These are phyloP conservation scores for Oxyteleia sp. DNA, from an alignment of 2,888 invertebrate genomes.

Conservation along the genomic window DNA sequence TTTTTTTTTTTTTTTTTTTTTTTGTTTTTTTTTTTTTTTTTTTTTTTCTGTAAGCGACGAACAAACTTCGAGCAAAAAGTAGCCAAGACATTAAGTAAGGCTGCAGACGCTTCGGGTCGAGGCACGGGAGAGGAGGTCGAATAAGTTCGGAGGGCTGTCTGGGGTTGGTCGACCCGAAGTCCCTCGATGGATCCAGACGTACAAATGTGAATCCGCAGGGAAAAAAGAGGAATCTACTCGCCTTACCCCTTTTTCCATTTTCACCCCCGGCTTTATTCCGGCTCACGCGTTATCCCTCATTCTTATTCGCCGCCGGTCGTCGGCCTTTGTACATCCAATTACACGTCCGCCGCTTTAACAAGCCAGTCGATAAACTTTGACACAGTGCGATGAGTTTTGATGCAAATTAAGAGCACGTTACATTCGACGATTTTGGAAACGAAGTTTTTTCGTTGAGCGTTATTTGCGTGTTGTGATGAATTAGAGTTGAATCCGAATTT, in stretches of 20 bases:
- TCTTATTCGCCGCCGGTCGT: too few relatives aligned
- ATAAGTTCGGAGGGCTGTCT: constrained; percentile 52
- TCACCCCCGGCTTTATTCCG: too few relatives aligned
- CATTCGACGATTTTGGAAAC: constrained; percentile 1
- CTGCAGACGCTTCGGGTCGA: constrained; percentile 31
- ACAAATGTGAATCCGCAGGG: too few relatives aligned
- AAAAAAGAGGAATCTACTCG: too few relatives aligned
- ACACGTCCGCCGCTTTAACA: constrained; percentile 53
- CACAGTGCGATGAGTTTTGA: constrained; percentile 45
- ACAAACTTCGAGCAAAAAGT: constrained; percentile 63
- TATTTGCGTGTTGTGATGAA: too few relatives aligned
- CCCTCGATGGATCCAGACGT: too few relatives aligned
- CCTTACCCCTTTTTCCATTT: too few relatives aligned
- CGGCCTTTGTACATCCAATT: constrained; percentile 61
- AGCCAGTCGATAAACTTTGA: constrained; percentile 53
- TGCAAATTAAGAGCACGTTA: constrained; percentile 22
- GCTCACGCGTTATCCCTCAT: too few relatives aligned
- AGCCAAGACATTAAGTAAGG: constrained; percentile 64
- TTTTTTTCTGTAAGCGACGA: constrained; percentile 49
- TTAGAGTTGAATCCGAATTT: too few relatives aligned
- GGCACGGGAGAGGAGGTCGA: constrained; percentile 24
- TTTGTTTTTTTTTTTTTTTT: constrained; percentile 23
- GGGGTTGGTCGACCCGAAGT: constrained; percentile 65
- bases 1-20: neutral
- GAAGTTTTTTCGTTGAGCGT: too few relatives aligned